These are phyloP conservation scores for Tanytarsus gracilentus DNA, from an alignment of 2,888 invertebrate genomes.

Conservation along the genomic window DNA sequence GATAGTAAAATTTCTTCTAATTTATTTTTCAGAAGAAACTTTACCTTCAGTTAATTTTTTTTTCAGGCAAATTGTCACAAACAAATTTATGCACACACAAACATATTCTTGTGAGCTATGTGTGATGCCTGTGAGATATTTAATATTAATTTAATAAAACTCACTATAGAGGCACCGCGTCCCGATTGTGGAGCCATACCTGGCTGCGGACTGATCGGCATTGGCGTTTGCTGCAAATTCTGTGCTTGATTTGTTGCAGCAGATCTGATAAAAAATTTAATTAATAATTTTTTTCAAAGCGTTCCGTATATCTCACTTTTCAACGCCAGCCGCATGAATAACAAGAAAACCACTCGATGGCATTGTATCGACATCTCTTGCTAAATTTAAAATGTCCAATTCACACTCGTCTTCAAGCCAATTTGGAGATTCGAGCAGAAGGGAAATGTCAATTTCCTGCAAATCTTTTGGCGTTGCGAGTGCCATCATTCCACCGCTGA, in stretches of 20 bases:
- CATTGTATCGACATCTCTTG: constrained; percentile 63
- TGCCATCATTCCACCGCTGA: constrained; percentile 72
- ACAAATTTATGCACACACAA: neutral
- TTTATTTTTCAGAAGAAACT: no score
- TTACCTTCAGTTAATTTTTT: no score
- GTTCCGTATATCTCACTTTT: constrained; percentile 44
- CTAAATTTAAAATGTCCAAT: constrained; percentile 81
- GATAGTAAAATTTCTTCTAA: no score
- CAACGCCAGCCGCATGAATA: constrained; percentile 58
- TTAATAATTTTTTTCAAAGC: constrained; percentile 30
- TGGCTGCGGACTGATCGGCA: constrained; percentile 57
- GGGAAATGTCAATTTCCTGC: constrained; percentile 94
- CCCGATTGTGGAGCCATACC: constrained; percentile 72
- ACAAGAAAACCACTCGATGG: constrained; percentile 81
- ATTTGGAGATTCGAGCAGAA: constrained; percentile 77
- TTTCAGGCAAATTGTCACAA: no score
- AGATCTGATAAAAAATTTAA: no score
- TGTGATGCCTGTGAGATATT: neutral
- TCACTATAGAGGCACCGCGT: constrained; percentile 79
- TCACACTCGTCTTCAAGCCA: constrained; percentile 98
- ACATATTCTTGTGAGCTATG: neutral
- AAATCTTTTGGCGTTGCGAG: constrained; percentile 93
- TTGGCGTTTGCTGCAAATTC: constrained; percentile 31
- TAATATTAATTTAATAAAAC: constrained; percentile 37
- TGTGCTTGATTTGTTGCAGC: constrained; percentile 19